These are phyloP conservation scores for Cryptotermes secundus DNA, from an alignment of 1,140 invertebrate genomes.

Conservation along the genomic window DNA sequence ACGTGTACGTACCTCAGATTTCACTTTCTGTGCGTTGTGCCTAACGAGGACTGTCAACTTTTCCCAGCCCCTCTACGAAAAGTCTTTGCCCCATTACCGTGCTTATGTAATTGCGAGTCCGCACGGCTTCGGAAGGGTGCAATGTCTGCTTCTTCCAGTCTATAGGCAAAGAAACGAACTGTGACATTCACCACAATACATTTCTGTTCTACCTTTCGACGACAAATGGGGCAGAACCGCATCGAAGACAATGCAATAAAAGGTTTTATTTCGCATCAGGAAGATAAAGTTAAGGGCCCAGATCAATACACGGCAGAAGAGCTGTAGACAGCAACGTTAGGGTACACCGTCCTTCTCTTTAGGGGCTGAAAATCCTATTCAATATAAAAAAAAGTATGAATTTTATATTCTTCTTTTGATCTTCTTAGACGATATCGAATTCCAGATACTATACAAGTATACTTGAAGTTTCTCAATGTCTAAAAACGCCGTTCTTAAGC, in stretches of 20 bases:
- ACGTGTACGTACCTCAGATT: no score
- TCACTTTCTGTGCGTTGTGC: no score
- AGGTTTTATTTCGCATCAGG: background rate
- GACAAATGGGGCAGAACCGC: background rate
- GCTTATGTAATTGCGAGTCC: no score
- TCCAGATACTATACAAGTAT: no score
- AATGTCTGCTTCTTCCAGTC: background rate
- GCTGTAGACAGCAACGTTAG: background rate
- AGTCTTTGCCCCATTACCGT: no score
- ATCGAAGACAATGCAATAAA: conserved; percentile 2
- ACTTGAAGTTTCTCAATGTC: no score
- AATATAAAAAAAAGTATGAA: no score
- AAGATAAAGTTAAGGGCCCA: background rate
- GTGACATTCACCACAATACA: background rate
- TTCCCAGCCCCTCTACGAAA: no score
- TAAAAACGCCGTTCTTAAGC: no score
- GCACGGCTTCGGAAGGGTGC: background rate
- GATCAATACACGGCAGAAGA: background rate
- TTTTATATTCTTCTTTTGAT: no score
- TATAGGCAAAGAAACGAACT: background rate
- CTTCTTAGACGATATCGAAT: no score
- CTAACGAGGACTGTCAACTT: no score
- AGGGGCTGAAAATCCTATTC: background rate
- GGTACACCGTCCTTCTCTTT: background rate
- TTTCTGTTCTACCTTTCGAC: background rate